These are phyloP conservation scores for Tethea ocularis DNA, from an alignment of 2,888 invertebrate species.

Conservation along the genomic window DNA sequence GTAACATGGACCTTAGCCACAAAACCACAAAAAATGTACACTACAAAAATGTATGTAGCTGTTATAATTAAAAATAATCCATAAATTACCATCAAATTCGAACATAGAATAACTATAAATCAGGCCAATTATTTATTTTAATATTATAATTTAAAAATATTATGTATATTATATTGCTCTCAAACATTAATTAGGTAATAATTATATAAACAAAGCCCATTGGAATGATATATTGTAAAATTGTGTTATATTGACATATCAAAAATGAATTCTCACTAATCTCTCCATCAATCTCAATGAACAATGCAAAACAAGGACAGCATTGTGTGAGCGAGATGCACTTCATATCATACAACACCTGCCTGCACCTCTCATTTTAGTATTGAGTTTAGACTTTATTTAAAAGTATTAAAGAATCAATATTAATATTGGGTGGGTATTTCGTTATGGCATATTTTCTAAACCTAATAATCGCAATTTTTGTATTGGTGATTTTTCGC, in stretches of 20 bases:
- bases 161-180: constrained; percentile 1
- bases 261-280: constrained; percentile 68
- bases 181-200: constrained; percentile 14
- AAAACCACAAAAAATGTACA: too few relatives aligned
- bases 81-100: neutral
- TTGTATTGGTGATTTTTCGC: too few relatives aligned
- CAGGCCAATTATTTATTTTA: constrained; percentile 12
- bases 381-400: constrained; percentile 33
- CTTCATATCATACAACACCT: neutral
- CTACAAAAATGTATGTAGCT: too few relatives aligned
- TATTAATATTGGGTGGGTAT: too few relatives aligned
- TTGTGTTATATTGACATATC: constrained; percentile 45
- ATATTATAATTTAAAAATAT: constrained; percentile 5
- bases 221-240: constrained; percentile 34
- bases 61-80: neutral
- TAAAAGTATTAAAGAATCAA: too few relatives aligned
- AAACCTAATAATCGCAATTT: too few relatives aligned
- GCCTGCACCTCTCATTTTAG: neutral
- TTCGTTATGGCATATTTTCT: too few relatives aligned
- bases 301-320: neutral
- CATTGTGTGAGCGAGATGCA: neutral
- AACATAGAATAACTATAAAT: neutral
- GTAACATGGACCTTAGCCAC: too few relatives aligned
- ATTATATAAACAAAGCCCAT: constrained; percentile 37
- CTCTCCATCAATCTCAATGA: neutral